phyloP scores from a whole-genome alignment of 1,140 invertebrate genomes.

The Ylistrum balloti region DNA sequence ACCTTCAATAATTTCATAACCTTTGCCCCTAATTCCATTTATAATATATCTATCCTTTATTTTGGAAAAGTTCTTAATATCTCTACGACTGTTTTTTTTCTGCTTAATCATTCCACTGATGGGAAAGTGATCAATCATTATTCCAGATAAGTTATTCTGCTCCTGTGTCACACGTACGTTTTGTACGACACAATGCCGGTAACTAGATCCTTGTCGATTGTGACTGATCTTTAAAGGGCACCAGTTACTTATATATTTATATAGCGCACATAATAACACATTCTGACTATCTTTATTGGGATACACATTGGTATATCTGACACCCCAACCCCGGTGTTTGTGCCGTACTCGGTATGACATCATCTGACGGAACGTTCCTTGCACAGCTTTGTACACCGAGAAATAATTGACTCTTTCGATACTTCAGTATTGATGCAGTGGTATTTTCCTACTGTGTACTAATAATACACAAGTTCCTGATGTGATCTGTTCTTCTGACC shows the following conservation, averaged over 20 bases:
- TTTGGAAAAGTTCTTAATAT: background rate
- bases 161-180: background rate
- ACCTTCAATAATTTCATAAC: background rate
- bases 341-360: background rate
- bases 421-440: background rate
- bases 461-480: background rate
- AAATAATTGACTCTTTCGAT: constrained; percentile 21
- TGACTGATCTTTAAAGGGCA: constrained; percentile 27
- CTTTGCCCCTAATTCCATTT: background rate
- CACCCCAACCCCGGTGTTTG: background rate
- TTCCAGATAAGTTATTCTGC: background rate
- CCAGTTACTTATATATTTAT: background rate
- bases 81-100: background rate
- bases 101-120: background rate
- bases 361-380: background rate
- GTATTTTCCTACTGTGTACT: background rate
- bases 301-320: constrained; percentile 9
- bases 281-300: background rate
- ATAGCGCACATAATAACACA: background rate
- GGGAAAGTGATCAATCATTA: constrained; percentile 9
- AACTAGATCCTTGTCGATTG: background rate
- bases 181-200: background rate
- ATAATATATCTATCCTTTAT: background rate
- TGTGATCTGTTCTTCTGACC: background rate
- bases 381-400: background rate